Evolutionary conservation across 53 echinoderm and acorn worm species (phyloP).

Genomic region (Temnopleurus reevesii): DNA sequence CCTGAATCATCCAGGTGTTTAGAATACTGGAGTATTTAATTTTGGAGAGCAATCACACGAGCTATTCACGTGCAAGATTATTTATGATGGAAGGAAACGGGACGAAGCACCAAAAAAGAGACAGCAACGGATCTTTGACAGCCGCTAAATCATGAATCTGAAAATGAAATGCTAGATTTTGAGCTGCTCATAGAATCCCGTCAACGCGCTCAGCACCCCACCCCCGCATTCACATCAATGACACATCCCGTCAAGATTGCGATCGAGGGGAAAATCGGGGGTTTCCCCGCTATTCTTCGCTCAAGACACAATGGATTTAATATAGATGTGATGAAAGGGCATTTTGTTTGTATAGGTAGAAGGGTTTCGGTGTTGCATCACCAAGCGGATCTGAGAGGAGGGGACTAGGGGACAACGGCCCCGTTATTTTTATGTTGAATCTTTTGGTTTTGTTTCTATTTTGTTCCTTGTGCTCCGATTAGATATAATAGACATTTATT

Average conservation of each 20-base stretch:
- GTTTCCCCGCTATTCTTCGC: not conserved
- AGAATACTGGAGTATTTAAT: not conserved
- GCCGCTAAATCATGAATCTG: not conserved
- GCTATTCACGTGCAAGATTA: not conserved
- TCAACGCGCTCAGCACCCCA: not conserved
- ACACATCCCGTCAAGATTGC: not conserved
- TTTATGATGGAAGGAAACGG: not conserved
- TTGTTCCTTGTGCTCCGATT: too few relatives aligned
- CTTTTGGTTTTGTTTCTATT: not conserved
- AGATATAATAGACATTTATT: too few relatives aligned
- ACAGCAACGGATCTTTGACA: not conserved
- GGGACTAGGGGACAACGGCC: too few relatives aligned
- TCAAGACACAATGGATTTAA: not conserved
- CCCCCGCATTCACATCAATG: not conserved
- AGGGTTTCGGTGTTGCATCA: not conserved
- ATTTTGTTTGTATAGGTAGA: not conserved
- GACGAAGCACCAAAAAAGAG: not conserved
- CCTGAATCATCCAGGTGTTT: too few relatives aligned
- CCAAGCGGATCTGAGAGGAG: too few relatives aligned
- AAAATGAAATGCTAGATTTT: not conserved
- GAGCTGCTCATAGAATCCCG: too few relatives aligned
- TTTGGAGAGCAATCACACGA: not conserved
- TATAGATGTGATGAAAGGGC: not conserved
- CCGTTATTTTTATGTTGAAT: not conserved
- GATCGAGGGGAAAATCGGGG: slow-evolving; percentile 10